phyloP scores from a whole-genome alignment of 53 echinoderm and acorn worm species.

The Hippasteria phrygiana region DNA sequence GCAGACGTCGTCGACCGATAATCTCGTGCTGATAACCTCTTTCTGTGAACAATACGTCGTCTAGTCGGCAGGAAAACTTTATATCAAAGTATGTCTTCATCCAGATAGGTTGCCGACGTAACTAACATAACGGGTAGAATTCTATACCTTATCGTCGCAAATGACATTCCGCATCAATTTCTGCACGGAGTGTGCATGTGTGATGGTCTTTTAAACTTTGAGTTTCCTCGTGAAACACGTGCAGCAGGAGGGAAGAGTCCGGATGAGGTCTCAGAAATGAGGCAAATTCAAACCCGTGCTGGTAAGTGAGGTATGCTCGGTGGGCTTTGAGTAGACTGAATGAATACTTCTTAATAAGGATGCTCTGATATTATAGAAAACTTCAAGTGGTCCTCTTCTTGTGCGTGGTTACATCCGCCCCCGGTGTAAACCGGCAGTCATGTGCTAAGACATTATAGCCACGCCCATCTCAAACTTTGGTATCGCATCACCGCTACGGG shows the following conservation, averaged over 20 bases:
- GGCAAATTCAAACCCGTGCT: too few relatives aligned
- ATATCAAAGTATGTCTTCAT: neutral
- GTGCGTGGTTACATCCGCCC: neutral
- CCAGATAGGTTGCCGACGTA: neutral
- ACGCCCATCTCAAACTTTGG: slow-evolving; percentile 27
- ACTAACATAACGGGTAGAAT: too few relatives aligned
- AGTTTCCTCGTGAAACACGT: too few relatives aligned
- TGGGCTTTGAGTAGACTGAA: too few relatives aligned
- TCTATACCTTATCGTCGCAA: neutral
- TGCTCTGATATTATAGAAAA: neutral
- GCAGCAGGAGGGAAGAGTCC: too few relatives aligned
- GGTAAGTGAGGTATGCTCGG: too few relatives aligned
- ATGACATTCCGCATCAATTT: slow-evolving; percentile 10
- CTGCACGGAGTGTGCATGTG: neutral
- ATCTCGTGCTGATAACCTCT: slow-evolving; percentile 18
- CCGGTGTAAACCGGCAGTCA: neutral
- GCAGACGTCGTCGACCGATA: neutral
- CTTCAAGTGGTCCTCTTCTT: neutral
- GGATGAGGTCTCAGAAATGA: too few relatives aligned
- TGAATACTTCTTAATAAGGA: neutral
- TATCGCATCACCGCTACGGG: neutral
- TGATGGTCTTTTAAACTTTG: too few relatives aligned
- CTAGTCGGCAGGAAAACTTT: neutral
- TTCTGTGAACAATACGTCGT: neutral
- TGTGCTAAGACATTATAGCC: neutral